Base-by-base conservation (phyloP, 2,797 vertebrate genomes). In the Galagoides demidoff region DNA sequence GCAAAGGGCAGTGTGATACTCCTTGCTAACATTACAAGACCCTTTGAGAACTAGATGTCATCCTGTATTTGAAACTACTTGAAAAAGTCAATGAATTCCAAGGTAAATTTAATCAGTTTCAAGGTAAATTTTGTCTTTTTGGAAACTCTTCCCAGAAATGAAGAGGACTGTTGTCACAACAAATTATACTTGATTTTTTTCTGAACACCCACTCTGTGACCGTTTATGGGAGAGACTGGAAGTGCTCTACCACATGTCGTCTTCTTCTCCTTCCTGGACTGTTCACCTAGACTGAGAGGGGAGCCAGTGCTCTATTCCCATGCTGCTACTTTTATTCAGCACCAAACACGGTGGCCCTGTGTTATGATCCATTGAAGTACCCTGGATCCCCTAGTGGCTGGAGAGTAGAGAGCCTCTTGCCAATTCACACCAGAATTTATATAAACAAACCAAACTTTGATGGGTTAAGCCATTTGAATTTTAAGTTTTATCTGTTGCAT, bases 1-100 rank as follows among this genome's bases (percentile, higher is more conserved):
- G 23, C 66, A 92, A 85, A 90, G 34, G n/a, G 14, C 49, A 81
- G 10, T 74, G 19, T 5, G 71, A 39, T 66, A 27, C n/a, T 71
- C 23, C 6, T 22, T 68, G 45, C 29, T 90, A 86, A 90, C 9
- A 77, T 90, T 96, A 83, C 70, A 90, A 31, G 34, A 83, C 63
- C 43, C 39, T 49, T 90, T 83, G 45, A 83, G 82, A 71, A 95
- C 31, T 61, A 86, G 23, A 63, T 64, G 27, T 29, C 8, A 71
- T 71, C 71, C 57, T 81, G 0, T 92, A 61, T 73, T 79, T 89
- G 59, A 82, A 90, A 70, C 43, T 22, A 57, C 37, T 37, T 57
- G 59, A 78, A 91, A 94, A 68, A 64, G 3, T 37, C 84, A 7
- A 16, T 43, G 20, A 70, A 95, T 96, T 76, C 68, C 20, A 71